Percentiles rank a stretch among this genome's conserved stretches.
These are phyloP conservation scores for Anorthoa munda DNA, from an alignment of 2,888 invertebrate species.

Conservation along the genomic window DNA sequence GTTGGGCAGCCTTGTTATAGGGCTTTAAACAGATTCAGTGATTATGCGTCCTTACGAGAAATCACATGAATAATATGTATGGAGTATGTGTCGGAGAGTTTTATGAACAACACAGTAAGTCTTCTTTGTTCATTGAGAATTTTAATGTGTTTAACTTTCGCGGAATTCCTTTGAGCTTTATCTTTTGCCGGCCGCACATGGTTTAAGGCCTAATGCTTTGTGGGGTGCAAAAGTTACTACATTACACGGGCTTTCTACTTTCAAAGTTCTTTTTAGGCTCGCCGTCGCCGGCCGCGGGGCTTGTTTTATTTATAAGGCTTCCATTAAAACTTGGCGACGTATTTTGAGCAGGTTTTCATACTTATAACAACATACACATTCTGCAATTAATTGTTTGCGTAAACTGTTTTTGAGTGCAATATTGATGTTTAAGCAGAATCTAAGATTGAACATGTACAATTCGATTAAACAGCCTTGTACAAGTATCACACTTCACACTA, in stretches of 20 bases:
- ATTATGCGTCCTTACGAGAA: slow-evolving; percentile 57
- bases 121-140: slow-evolving; percentile 59
- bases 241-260: slow-evolving; percentile 46
- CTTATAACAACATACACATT: neutral
- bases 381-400: neutral
- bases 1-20: no score
- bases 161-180: slow-evolving; percentile 58
- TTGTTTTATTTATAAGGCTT: slow-evolving; percentile 36
- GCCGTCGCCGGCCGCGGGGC: neutral
- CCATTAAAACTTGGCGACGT: slow-evolving; percentile 1
- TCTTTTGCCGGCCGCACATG: slow-evolving; percentile 46
- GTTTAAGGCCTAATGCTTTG: slow-evolving; percentile 47
- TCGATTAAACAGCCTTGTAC: neutral
- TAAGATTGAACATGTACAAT: neutral
- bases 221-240: slow-evolving; percentile 52
- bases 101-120: slow-evolving; percentile 60
- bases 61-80: slow-evolving; percentile 60
- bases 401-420: no score
- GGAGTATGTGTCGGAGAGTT: slow-evolving; percentile 43
- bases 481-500: no score
- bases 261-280: slow-evolving; percentile 33
- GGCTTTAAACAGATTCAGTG: slow-evolving; percentile 54
- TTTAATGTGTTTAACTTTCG: slow-evolving; percentile 62
- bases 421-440: neutral
- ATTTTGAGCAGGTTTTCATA: slow-evolving; percentile 1